Conservation (phyloP, 2,888 invertebrate species). For the Salpingus planirostris region DNA sequence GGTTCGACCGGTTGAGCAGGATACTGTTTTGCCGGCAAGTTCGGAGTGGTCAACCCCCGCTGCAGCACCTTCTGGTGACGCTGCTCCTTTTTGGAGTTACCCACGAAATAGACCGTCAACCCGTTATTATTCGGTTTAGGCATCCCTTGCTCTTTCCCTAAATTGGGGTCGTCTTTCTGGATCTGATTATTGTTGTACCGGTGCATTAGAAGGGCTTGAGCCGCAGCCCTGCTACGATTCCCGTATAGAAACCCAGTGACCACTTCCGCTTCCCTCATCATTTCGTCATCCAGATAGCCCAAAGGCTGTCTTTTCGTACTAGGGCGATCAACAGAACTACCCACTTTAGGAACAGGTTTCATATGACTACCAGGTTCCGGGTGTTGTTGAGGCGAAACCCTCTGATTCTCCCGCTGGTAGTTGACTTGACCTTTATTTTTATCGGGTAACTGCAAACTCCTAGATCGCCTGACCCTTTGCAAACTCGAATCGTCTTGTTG, state of each 20-base stretch:
- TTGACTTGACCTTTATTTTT: conserved; percentile 27
- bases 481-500: conserved; percentile 24
- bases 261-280: conserved; percentile 47
- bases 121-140: conserved; percentile 31
- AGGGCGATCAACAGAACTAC: conserved; percentile 6
- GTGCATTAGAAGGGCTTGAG: conserved; percentile 42
- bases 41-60: conserved; percentile 44
- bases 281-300: conserved; percentile 38
- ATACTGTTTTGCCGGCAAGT: conserved; percentile 21
- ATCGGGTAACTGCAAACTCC: conserved; percentile 57
- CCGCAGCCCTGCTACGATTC: conserved; percentile 44
- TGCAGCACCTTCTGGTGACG: conserved; percentile 34
- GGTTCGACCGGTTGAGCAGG: not conserved
- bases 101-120: conserved; percentile 35
- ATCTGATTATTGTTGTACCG: conserved; percentile 32
- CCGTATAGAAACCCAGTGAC: conserved; percentile 50
- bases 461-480: conserved; percentile 44
- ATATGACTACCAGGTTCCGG: conserved; percentile 9
- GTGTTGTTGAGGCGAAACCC: conserved; percentile 18
- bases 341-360: conserved; percentile 13
- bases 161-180: conserved; percentile 20
- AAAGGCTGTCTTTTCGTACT: conserved; percentile 4
- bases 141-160: conserved; percentile 23
- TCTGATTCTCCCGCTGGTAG: conserved; percentile 5
- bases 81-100: conserved; percentile 34